phyloP scores from a whole-genome alignment of 2,797 vertebrate genomes.

The Chiroxiphia lanceolata region DNA sequence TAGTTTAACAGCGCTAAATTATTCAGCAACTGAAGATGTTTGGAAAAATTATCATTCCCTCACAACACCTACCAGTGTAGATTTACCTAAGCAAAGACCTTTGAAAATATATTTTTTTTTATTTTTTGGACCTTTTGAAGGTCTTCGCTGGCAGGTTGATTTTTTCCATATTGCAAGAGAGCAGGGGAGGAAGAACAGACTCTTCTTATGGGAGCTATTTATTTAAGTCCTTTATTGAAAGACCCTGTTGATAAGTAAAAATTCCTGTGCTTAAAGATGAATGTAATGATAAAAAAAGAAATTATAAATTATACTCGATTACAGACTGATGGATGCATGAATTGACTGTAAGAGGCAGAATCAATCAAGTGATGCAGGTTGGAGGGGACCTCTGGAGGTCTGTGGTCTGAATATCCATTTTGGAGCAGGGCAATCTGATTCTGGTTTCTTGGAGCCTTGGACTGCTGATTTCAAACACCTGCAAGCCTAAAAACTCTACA shows the following conservation, averaged over 20 bases:
- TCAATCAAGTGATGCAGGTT: neutral
- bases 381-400: neutral
- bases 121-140: neutral
- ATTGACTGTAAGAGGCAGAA: neutral
- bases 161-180: neutral
- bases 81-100: neutral
- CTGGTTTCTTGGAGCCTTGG: neutral
- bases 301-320: neutral
- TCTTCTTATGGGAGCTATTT: neutral
- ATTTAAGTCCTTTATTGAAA: neutral
- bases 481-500: neutral
- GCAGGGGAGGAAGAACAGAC: neutral
- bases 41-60: neutral
- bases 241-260: neutral
- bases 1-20: neutral
- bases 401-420: neutral
- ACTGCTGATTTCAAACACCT: neutral
- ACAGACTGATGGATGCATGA: neutral
- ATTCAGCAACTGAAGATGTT: neutral
- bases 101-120: neutral
- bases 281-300: neutral
- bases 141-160: neutral
- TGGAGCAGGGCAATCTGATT: neutral
- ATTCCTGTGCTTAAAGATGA: neutral
- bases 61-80: neutral